Conservation (phyloP, 1,140 invertebrate species). For the Conus betulinus region DNA sequence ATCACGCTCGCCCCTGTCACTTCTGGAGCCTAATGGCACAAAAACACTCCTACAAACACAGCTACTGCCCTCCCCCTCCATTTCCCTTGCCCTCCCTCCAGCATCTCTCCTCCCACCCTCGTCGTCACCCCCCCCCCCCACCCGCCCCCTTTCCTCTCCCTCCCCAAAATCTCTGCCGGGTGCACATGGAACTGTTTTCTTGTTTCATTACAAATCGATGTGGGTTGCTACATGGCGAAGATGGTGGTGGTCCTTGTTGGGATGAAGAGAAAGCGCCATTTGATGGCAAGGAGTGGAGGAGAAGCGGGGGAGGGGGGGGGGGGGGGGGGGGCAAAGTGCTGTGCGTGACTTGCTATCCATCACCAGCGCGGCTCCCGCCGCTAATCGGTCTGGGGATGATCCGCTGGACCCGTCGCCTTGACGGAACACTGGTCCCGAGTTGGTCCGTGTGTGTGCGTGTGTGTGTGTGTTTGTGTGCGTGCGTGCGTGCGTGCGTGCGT, state of each 20-base stretch:
- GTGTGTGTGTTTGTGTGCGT: background rate
- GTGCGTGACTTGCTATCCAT: slow-evolving; percentile 1
- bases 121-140: background rate
- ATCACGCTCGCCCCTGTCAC: slow-evolving; percentile 18
- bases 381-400: background rate
- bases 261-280: background rate
- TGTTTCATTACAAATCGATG: slow-evolving; percentile 22
- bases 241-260: background rate
- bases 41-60: slow-evolving; percentile 19
- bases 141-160: background rate
- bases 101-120: background rate
- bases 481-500: background rate
- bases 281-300: slow-evolving; percentile 5
- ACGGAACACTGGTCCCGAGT: background rate
- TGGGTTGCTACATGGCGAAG: background rate
- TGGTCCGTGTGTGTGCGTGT: background rate
- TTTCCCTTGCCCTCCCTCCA: background rate
- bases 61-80: background rate
- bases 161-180: background rate
- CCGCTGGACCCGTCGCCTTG: background rate
- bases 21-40: slow-evolving; percentile 21
- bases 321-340: background rate
- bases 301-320: too few species aligned
- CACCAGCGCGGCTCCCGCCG: background rate
- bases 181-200: slow-evolving; percentile 21